Percentiles rank a stretch among this genome's conserved stretches.
phyloP scores from a whole-genome alignment of 1,140 invertebrate genomes.

The Pissodes strobi region DNA sequence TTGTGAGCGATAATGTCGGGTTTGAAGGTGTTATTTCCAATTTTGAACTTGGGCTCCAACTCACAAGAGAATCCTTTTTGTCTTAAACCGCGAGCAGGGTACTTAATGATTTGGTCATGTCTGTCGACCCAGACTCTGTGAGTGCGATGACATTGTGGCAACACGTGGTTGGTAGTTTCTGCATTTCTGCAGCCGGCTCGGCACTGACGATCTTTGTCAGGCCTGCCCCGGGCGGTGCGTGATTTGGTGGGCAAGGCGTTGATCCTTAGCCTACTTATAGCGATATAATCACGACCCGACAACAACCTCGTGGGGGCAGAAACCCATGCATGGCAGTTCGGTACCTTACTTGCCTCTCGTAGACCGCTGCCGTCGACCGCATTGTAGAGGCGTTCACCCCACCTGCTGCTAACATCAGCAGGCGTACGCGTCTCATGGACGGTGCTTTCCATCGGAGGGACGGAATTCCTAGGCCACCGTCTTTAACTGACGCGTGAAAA shows the following conservation, averaged over 20 bases:
- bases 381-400: slow-evolving; percentile 17
- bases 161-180: slow-evolving; percentile 20
- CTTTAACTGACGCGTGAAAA: too few relatives aligned
- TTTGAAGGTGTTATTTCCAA: too few relatives aligned
- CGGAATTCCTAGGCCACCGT: too few relatives aligned
- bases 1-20: too few relatives aligned
- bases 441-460: too few relatives aligned
- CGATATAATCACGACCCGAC: slow-evolving; percentile 24
- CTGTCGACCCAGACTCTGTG: too few relatives aligned
- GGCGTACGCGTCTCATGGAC: background rate
- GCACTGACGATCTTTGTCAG: background rate
- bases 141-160: slow-evolving; percentile 21
- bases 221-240: too few relatives aligned
- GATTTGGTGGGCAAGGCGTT: slow-evolving; percentile 10
- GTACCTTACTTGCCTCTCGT: too few relatives aligned
- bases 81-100: too few relatives aligned
- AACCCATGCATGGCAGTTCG: background rate
- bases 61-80: background rate
- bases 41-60: background rate
- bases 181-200: background rate
- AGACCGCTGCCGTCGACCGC: background rate
- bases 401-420: background rate
- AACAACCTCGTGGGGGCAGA: background rate
- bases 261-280: slow-evolving; percentile 18
- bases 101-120: too few relatives aligned